These are phyloP conservation scores for Philotrypesis tridentata DNA, from an alignment of 1,140 invertebrate genomes.

Conservation along the genomic window DNA sequence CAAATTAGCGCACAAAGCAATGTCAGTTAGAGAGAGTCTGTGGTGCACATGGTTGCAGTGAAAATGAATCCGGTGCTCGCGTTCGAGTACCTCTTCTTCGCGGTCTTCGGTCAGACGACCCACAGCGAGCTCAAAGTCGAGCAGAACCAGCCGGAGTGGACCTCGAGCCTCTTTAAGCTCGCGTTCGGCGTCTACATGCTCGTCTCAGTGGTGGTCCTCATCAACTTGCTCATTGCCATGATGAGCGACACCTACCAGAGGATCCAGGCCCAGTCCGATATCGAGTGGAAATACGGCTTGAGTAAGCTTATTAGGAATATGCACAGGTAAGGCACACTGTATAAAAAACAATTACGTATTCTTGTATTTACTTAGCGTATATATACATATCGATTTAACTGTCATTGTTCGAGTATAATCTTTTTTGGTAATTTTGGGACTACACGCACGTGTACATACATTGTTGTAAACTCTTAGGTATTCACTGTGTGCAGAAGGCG, in stretches of 20 bases:
- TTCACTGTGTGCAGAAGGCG: too few relatives aligned
- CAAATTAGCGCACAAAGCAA: background rate
- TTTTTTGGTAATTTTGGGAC: background rate
- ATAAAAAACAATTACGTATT: background rate
- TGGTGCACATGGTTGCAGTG: constrained; percentile 76
- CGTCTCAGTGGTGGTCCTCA: constrained; percentile 97
- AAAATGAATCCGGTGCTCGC: constrained; percentile 90
- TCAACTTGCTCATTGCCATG: constrained; percentile 99
- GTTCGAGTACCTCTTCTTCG: constrained; percentile 98
- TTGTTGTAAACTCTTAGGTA: too few relatives aligned
- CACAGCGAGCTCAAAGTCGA: constrained; percentile 87
- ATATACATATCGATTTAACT: too few relatives aligned
- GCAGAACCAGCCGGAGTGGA: constrained; percentile 79
- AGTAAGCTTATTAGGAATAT: constrained; percentile 99
- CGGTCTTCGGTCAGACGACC: constrained; percentile 96
- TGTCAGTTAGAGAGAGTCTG: constrained; percentile 57
- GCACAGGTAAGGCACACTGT: constrained; percentile 80
- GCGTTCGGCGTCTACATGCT: constrained; percentile 98
- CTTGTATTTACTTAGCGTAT: too few relatives aligned
- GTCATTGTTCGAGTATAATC: too few relatives aligned
- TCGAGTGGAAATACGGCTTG: constrained; percentile 99
- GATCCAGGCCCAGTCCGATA: constrained; percentile 98
- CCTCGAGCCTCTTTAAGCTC: constrained; percentile 86
- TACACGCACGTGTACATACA: background rate
- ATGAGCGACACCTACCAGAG: constrained; percentile 99